Evolutionary conservation across 2,888 invertebrate genomes (phyloP).

Genomic region (Ariolimax columbianus): DNA sequence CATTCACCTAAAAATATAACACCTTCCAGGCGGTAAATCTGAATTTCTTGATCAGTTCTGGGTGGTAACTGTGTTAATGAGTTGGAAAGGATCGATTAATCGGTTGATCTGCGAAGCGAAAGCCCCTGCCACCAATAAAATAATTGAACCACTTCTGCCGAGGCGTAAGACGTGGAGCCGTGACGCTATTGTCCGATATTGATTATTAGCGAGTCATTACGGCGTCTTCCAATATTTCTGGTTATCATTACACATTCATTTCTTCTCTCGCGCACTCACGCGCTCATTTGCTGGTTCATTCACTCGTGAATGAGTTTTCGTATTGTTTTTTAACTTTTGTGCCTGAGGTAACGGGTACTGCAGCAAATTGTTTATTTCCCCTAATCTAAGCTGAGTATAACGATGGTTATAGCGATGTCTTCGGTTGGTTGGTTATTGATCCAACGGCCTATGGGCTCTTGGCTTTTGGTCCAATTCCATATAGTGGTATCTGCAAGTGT

Average conservation of each 20-base stretch:
- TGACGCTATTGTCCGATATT: slow-evolving; percentile 6
- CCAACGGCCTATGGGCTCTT: no score
- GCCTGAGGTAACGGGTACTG: background rate
- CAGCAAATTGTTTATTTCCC: no score
- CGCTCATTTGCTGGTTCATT: background rate
- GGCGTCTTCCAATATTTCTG: background rate
- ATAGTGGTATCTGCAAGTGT: no score
- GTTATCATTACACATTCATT: background rate
- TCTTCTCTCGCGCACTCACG: slow-evolving; percentile 34
- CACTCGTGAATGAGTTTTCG: background rate
- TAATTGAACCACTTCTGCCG: slow-evolving; percentile 4
- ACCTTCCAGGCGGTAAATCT: background rate
- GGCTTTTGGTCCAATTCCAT: no score
- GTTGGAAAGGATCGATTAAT: background rate
- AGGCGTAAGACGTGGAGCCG: background rate
- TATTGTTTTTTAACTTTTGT: background rate
- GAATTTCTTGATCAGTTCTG: background rate
- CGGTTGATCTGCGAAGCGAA: background rate
- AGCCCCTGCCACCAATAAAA: background rate
- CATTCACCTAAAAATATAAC: background rate
- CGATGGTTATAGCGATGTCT: no score
- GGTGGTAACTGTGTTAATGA: no score
- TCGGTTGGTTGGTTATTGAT: no score
- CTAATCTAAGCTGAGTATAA: no score
- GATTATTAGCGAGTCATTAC: slow-evolving; percentile 3